Conservation (phyloP, 1,140 invertebrate genomes). For the Drosophila burlai region DNA sequence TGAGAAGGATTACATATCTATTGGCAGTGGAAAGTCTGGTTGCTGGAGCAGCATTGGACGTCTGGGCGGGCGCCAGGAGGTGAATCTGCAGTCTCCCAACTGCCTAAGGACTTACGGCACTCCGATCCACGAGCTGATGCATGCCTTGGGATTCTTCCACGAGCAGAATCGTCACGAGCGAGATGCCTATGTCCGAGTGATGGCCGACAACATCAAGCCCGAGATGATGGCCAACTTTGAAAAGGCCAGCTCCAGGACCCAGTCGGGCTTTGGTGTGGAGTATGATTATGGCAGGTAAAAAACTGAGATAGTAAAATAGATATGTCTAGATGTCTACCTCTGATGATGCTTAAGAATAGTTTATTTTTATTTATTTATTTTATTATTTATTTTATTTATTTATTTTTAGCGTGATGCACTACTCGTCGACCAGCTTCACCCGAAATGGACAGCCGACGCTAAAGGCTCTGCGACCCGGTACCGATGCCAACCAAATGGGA, state of each 20-base stretch:
- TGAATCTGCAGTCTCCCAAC: slow-evolving; percentile 86
- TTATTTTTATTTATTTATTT: too few relatives aligned
- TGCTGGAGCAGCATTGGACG: slow-evolving; percentile 93
- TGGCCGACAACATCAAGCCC: slow-evolving; percentile 90
- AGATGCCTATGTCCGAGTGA: slow-evolving; percentile 90
- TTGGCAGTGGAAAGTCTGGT: slow-evolving; percentile 89
- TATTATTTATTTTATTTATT: too few relatives aligned
- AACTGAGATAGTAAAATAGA: too few relatives aligned
- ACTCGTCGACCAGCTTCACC: slow-evolving; percentile 90
- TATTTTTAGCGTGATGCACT: slow-evolving; percentile 90
- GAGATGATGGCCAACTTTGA: slow-evolving; percentile 90
- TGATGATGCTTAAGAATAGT: too few relatives aligned
- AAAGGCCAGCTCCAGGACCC: slow-evolving; percentile 87
- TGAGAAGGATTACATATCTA: slow-evolving; percentile 89
- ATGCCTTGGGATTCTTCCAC: slow-evolving; percentile 93
- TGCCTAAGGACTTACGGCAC: slow-evolving; percentile 91
- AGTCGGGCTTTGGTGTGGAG: slow-evolving; percentile 87
- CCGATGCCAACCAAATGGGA: slow-evolving; percentile 86
- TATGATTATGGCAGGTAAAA: slow-evolving; percentile 90
- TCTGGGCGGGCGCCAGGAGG: slow-evolving; percentile 86
- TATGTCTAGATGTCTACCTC: too few relatives aligned
- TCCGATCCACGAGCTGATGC: slow-evolving; percentile 93
- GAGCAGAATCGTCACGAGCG: slow-evolving; percentile 93
- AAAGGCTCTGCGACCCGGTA: slow-evolving; percentile 80
- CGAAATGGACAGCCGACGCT: slow-evolving; percentile 90